A percentile compares a stretch with the other conserved stretches of the same genome.
These are phyloP conservation scores for Acrocyrtus sp. DNA, from an alignment of 2,888 invertebrate genomes.

Conservation along the genomic window DNA sequence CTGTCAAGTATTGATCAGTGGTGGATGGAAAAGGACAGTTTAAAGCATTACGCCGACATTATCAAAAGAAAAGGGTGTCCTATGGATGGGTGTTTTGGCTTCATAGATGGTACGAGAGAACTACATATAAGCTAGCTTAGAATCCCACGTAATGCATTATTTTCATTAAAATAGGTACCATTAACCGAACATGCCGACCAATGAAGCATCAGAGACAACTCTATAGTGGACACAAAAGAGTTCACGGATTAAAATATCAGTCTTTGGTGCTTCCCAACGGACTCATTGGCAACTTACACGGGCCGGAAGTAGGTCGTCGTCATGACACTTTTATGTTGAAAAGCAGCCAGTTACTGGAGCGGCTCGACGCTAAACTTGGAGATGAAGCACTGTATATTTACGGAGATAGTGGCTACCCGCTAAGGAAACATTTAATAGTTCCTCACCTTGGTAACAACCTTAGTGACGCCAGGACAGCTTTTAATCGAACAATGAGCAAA, in stretches of 20 bases:
- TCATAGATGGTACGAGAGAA: conserved; percentile 11
- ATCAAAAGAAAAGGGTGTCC: neutral
- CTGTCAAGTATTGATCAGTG: neutral
- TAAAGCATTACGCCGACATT: neutral
- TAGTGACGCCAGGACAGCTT: neutral
- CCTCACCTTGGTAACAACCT: neutral
- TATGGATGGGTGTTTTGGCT: neutral
- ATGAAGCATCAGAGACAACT: neutral
- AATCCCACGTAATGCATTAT: no score
- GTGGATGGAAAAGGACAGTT: neutral
- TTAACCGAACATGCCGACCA: neutral
- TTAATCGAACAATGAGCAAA: conserved; percentile 5
- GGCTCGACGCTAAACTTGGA: neutral
- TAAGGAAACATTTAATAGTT: neutral
- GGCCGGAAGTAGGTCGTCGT: conserved; percentile 4
- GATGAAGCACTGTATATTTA: neutral
- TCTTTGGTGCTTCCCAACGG: conserved; percentile 8
- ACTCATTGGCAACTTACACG: conserved; percentile 9
- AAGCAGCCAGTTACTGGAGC: neutral
- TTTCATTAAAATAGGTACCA: no score
- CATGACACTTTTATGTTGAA: conserved; percentile 15
- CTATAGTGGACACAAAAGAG: conserved; percentile 5
- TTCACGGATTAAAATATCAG: conserved; percentile 2
- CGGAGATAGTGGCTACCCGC: conserved; percentile 17
- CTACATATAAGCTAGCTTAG: no score